Evolutionary conservation across 2,113 vertebrate species (phyloP).

Genomic region (Equus przewalskii): DNA sequence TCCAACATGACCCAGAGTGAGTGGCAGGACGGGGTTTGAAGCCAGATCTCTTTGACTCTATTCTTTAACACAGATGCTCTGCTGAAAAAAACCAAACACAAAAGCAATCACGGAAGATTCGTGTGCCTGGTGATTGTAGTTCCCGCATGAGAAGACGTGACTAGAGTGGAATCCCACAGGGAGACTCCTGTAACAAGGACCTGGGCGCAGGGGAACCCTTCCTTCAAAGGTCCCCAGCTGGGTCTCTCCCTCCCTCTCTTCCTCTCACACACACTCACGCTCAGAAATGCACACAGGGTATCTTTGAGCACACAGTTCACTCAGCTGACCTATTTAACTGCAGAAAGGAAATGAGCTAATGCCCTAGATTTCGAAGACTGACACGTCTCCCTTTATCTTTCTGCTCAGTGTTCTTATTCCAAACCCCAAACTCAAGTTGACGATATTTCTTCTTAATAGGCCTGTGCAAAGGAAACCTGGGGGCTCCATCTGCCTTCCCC

Average conservation of each 20-base stretch:
- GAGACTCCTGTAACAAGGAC: not conserved
- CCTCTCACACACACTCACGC: not conserved
- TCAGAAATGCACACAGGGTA: not conserved
- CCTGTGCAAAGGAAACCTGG: not conserved
- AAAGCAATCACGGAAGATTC: not conserved
- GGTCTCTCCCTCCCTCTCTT: not conserved
- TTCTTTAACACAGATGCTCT: not conserved
- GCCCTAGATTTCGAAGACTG: slow-evolving; percentile 69
- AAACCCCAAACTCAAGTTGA: slow-evolving; percentile 41
- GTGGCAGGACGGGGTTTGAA: not conserved
- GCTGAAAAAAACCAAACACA: too few species aligned
- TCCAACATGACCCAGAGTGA: not conserved
- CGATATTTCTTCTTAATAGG: slow-evolving; percentile 46
- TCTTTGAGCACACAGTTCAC: not conserved
- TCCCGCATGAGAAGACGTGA: not conserved
- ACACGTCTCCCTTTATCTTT: slow-evolving; percentile 19
- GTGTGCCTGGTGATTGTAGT: too few species aligned
- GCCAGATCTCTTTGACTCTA: not conserved
- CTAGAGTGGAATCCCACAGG: not conserved
- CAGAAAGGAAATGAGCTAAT: slow-evolving; percentile 64
- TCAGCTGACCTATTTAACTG: slow-evolving; percentile 69
- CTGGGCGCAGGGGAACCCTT: rapidly evolving
- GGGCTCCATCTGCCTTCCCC: not conserved
- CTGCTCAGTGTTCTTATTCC: not conserved
- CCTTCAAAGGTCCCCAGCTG: not conserved